Base-by-base conservation (phyloP, 1,140 invertebrate genomes). In the Drosophila carrolli region DNA sequence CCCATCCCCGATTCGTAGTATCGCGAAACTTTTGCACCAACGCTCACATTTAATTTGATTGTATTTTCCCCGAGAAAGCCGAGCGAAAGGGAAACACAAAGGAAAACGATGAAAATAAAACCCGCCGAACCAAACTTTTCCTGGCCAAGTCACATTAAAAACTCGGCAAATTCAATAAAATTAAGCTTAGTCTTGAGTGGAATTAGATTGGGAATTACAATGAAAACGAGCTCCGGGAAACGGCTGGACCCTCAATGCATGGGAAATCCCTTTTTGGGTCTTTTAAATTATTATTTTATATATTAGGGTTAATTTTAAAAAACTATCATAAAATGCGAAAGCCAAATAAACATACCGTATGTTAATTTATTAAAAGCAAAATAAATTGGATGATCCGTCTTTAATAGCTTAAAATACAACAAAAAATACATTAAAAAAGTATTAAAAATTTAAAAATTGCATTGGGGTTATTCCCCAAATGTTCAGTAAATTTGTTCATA, bases 1-100 rank as follows among this genome's bases (percentile, higher is more conserved):
- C 13, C 8, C 50, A 53, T 11, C 6, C 32, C 32, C 32, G 0
- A 5, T 16, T 19, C 40, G 1, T 38, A 62, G 58, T 66, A 62
- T 62, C 58, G 59, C 32, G 9, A 63, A 75, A 56, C 56, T 53
- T 73, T 48, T 73, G 38, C 67, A 56, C 66, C 60, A 35, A 63
- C 60, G 27, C 70, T 81, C 74, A 50, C 79, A 82, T 82, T 82
- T 82, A 82, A 82, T 82, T 82, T 78, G 74, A 82, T 82, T 82
- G 68, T 81, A 32, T 48, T 61, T 60, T 10, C 10, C 19, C 37
- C 13, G 14, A 8, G 9, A 55, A 55, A 53, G 59, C 55, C 50
- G 14, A 37, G 14, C 51, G 38, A 58, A 60, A 46, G 9, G 32
- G 41, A 32, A 53, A 57, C 32, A 44, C 48, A 60, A 27, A 27